phyloP scores from a whole-genome alignment of 2,888 invertebrate species.

The Sabellastarte sp. region DNA sequence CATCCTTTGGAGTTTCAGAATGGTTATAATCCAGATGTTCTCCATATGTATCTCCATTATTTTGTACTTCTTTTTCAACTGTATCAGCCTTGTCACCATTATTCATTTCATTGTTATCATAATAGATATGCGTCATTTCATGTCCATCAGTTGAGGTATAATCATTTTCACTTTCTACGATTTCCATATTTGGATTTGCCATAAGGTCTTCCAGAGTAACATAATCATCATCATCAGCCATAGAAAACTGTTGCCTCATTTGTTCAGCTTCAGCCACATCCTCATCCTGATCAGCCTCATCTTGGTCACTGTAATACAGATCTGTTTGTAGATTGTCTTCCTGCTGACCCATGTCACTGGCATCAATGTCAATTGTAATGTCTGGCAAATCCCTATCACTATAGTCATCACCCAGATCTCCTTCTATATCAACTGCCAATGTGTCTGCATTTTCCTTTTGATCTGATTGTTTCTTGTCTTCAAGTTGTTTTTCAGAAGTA shows the following conservation, averaged over 20 bases:
- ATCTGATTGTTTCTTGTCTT: too few relatives aligned
- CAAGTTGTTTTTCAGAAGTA: background rate
- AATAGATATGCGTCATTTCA: background rate
- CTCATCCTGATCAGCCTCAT: too few relatives aligned
- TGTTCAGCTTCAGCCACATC: background rate
- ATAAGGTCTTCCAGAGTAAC: background rate
- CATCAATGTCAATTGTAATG: too few relatives aligned
- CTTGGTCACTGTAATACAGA: too few relatives aligned
- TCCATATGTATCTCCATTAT: too few relatives aligned
- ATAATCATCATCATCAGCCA: background rate
- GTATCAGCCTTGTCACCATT: background rate
- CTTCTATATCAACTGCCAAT: too few relatives aligned
- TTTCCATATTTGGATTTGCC: background rate
- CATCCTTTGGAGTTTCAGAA: background rate
- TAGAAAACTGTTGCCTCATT: background rate
- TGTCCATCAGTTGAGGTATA: background rate
- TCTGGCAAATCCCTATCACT: too few relatives aligned
- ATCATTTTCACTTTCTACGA: background rate
- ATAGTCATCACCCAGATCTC: too few relatives aligned
- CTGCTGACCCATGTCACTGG: too few relatives aligned
- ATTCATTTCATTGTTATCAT: background rate
- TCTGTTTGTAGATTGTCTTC: too few relatives aligned
- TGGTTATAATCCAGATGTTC: background rate
- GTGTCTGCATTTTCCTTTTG: too few relatives aligned
- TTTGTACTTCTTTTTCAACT: conserved; percentile 1